phyloP scores from a whole-genome alignment of 2,888 invertebrate genomes.

The Drosophila mayaguana region DNA sequence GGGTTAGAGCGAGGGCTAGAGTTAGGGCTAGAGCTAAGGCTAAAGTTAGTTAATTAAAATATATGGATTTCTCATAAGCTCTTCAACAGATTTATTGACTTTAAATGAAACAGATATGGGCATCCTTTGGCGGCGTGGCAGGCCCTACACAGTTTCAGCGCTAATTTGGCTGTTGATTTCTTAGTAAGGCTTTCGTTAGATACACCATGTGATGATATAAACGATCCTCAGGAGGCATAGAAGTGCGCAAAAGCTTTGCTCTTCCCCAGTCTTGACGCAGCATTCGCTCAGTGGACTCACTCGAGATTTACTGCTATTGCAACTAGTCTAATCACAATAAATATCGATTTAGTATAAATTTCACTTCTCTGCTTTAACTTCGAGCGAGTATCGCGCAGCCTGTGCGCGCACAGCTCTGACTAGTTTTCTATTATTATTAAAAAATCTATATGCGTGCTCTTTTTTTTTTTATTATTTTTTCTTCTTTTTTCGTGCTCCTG shows the following conservation, averaged over 20 bases:
- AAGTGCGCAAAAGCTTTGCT: not conserved
- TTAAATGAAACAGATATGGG: too few species aligned
- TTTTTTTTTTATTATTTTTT: slow-evolving; percentile 33
- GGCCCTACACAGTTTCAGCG: too few species aligned
- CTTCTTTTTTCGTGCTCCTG: slow-evolving; percentile 35
- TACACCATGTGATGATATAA: not conserved
- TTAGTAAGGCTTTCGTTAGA: not conserved
- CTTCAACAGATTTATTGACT: too few species aligned
- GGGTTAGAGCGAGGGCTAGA: too few species aligned
- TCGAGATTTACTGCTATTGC: not conserved
- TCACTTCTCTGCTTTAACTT: not conserved
- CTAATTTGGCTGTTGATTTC: too few species aligned
- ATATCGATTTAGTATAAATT: not conserved
- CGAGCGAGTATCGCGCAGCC: not conserved
- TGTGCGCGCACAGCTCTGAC: not conserved
- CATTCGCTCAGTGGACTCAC: not conserved
- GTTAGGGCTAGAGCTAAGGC: too few species aligned
- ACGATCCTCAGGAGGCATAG: not conserved
- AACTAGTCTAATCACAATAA: not conserved
- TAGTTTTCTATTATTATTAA: slow-evolving; percentile 28
- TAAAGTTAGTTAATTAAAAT: too few species aligned
- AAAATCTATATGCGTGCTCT: slow-evolving; percentile 11
- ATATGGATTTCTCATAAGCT: too few species aligned
- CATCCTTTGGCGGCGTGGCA: too few species aligned
- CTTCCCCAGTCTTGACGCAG: not conserved